Evolutionary conservation across 2,797 vertebrate species (phyloP), one percentile per base, ranked within the genome.

Genomic region (Brachyalestes nurse): DNA sequence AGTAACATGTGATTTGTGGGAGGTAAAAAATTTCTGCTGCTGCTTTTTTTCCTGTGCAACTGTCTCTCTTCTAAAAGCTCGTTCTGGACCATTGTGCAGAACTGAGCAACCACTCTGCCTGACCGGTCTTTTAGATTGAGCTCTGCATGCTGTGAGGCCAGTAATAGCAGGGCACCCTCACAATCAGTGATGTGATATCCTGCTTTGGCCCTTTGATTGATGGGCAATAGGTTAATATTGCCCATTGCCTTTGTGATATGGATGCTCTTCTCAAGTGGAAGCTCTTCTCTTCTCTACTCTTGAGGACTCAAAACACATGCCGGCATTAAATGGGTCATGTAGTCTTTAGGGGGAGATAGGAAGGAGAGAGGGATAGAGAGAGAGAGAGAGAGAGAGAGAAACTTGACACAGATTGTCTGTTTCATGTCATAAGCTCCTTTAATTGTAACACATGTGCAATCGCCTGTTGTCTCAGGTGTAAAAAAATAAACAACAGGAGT

Each of bases 291-390:
- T 28, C 14, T 6, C 47, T 53, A 51, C 28, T 72, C 49, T 72
- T 57, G 42, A 70, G 10, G 45, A 71, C 28, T 53, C 16, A 4
- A 34, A 55, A 55, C 5, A 6, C 14, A 55, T n/a, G 47, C 16
- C 40, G 21, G 14, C 69, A 55, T 12, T 72, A 72, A 57, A 72
- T 69, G 42, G n/a, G 70, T 67, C 70, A 67, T 17, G 6, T 51
- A 64, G n/a, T 72, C 66, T 23, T 25, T 6, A 25, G 42, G 21
- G 45, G 25, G 23, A 23, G n/a, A 58, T 5, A 28, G 12, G 4
- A 2, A 9, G 28, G 60, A 25, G 60, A 34, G 25, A 60, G 58
- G 4, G 57, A 60, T 21, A 60, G 58, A 60, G 58, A 25, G 23
- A 23, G 57, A 60, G 57, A 60, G 21, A 17, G 47, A 51, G 45